Evolutionary conservation across 2,113 vertebrate species (phyloP).

Genomic region (Prinia subflava): DNA sequence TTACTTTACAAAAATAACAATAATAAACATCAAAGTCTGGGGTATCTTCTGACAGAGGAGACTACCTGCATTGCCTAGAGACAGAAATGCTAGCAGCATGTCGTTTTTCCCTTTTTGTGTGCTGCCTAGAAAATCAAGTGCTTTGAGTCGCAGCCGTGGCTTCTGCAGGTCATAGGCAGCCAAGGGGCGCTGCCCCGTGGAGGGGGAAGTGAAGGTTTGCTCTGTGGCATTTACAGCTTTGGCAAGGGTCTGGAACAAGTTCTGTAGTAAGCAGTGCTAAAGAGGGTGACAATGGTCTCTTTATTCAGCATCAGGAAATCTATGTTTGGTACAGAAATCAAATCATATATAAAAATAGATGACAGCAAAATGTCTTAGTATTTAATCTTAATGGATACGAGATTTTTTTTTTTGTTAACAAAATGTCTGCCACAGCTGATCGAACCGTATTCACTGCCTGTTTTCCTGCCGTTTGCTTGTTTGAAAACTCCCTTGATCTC

Average conservation of each 20-base stretch:
- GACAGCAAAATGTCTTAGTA: background rate
- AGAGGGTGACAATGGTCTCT: background rate
- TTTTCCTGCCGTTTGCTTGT: background rate
- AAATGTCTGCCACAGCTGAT: background rate
- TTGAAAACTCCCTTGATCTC: slow-evolving; percentile 7
- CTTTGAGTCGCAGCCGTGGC: background rate
- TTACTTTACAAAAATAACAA: background rate
- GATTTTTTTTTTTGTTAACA: background rate
- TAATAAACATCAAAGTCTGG: background rate
- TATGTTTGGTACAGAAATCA: background rate
- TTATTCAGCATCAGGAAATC: background rate
- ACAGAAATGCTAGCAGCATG: background rate
- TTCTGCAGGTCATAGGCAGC: background rate
- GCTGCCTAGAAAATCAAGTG: background rate
- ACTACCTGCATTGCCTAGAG: background rate
- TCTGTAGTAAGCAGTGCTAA: background rate
- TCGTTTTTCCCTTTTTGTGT: background rate
- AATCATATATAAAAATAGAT: background rate
- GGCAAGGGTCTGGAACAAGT: background rate
- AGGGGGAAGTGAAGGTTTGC: background rate
- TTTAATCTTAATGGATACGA: background rate
- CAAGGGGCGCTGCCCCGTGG: background rate
- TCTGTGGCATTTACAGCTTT: background rate
- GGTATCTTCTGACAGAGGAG: background rate
- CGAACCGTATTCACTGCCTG: background rate